A percentile compares a stretch with the other conserved stretches of the same genome.
Evolutionary conservation across 2,113 vertebrate genomes (phyloP).

Genomic region (Perca fluviatilis): DNA sequence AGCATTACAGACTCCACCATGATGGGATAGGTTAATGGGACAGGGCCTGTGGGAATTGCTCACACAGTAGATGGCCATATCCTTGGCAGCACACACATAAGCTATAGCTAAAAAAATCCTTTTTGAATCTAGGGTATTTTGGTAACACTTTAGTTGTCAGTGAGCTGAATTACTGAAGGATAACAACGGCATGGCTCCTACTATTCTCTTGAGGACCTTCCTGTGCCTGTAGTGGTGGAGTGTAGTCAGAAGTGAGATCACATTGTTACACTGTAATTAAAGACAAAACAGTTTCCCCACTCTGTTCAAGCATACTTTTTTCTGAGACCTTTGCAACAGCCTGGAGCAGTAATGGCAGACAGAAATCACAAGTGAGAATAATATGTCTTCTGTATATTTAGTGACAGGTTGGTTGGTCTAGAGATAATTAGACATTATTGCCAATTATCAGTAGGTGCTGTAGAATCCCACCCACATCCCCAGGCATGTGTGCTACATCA

Average conservation of each 20-base stretch:
- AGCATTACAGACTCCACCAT: conserved; percentile 42
- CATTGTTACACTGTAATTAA: conserved; percentile 46
- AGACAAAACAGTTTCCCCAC: conserved; percentile 20
- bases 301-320: neutral
- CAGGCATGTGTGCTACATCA: neutral
- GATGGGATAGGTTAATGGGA: conserved; percentile 74
- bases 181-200: conserved; percentile 1
- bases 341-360: conserved; percentile 28
- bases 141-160: conserved; percentile 39
- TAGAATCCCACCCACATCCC: neutral
- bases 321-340: conserved; percentile 8
- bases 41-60: conserved; percentile 61
- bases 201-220: conserved; percentile 24
- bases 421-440: conserved; percentile 23
- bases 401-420: conserved; percentile 23
- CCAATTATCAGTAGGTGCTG: conserved; percentile 18
- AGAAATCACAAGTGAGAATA: conserved; percentile 30
- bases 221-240: conserved; percentile 1
- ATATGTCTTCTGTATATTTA: conserved; percentile 13
- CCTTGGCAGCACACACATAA: conserved; percentile 36
- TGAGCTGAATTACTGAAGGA: conserved; percentile 22
- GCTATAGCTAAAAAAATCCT: conserved; percentile 9
- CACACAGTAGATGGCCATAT: conserved; percentile 48
- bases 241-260: conserved; percentile 36
- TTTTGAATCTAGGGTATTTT: conserved; percentile 44